These are phyloP conservation scores for Acanthosepion pharaonis DNA, from an alignment of 2,888 invertebrate genomes.

Conservation along the genomic window DNA sequence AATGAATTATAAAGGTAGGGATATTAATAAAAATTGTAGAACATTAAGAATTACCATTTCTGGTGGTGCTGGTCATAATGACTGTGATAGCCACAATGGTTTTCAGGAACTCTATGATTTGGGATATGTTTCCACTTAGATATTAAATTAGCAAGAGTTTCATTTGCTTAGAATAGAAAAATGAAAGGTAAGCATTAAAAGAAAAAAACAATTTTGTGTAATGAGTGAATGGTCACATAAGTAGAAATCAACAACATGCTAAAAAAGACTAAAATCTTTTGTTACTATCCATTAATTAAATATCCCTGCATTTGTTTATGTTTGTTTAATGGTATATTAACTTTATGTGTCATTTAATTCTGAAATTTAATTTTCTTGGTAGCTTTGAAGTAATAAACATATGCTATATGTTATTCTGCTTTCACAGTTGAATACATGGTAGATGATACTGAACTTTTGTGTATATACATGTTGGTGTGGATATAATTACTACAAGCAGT, in stretches of 20 bases:
- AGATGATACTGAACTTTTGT: no score
- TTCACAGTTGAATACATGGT: no score
- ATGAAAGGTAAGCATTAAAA: not conserved
- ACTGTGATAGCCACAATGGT: not conserved
- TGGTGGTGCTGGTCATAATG: not conserved
- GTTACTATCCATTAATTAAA: not conserved
- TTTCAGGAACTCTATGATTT: not conserved
- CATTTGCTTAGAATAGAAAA: not conserved
- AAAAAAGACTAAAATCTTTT: not conserved
- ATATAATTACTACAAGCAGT: no score
- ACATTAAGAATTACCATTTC: not conserved
- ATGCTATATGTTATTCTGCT: no score
- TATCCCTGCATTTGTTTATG: not conserved
- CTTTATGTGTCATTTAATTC: no score
- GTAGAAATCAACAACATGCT: not conserved
- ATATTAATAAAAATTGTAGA: not conserved
- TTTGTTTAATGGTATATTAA: not conserved
- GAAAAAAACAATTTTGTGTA: not conserved
- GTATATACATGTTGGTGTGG: no score
- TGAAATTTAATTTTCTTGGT: no score
- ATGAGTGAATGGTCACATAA: not conserved
- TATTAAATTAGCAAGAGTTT: not conserved
- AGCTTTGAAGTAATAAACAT: no score
- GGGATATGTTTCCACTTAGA: not conserved
- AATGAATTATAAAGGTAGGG: not conserved